Conservation (phyloP, 2,888 invertebrate genomes). For the Drosophila eohydei region DNA sequence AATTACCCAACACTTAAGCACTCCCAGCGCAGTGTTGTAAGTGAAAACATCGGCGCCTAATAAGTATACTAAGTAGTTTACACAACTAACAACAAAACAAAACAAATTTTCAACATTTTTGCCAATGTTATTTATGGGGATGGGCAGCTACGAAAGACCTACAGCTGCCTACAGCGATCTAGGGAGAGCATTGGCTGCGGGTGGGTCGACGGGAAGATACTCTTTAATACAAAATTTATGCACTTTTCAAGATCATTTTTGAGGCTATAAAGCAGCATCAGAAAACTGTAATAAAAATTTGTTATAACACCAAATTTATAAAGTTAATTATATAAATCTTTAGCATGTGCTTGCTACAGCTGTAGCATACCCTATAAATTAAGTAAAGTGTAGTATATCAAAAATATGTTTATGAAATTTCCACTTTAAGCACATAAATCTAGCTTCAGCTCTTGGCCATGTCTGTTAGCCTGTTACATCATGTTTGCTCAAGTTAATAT, state of each 20-base stretch:
- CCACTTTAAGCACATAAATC: not conserved
- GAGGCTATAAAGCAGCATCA: too few relatives aligned
- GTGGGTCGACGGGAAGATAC: constrained; percentile 11
- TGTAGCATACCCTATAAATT: not conserved
- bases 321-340: not conserved
- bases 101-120: constrained; percentile 11
- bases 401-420: not conserved
- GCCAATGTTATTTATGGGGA: constrained; percentile 44
- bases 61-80: constrained; percentile 8
- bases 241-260: not conserved
- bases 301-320: not conserved
- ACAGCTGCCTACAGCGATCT: constrained; percentile 54
- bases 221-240: constrained; percentile 9
- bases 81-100: not conserved
- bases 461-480: not conserved
- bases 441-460: not conserved
- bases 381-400: not conserved
- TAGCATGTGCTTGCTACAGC: not conserved
- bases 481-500: constrained; percentile 6
- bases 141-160: constrained; percentile 35
- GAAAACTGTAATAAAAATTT: not conserved
- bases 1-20: constrained; percentile 25
- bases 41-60: constrained; percentile 18
- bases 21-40: constrained; percentile 9
- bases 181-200: constrained; percentile 1